phyloP scores from a whole-genome alignment of 1,140 invertebrate genomes.

The Drosophila arizonae region DNA sequence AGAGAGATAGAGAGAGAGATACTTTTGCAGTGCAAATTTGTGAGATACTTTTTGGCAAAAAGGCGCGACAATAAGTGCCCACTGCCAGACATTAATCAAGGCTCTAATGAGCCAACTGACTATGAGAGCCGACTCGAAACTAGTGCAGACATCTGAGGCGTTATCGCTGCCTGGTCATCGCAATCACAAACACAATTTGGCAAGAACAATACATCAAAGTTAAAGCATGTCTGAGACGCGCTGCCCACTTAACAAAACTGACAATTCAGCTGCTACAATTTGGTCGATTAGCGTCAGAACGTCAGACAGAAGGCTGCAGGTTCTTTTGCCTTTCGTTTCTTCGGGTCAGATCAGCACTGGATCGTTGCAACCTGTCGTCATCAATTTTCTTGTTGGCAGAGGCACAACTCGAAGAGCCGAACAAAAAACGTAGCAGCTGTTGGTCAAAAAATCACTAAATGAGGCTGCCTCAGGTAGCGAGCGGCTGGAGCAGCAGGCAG shows the following conservation, averaged over 20 bases:
- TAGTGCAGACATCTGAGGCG: conserved; percentile 32
- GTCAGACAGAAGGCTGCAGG: conserved; percentile 32
- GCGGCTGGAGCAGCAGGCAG: conserved; percentile 22
- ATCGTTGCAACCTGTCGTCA: conserved; percentile 77
- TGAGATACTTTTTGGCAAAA: conserved; percentile 41
- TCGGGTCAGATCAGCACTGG: conserved; percentile 40
- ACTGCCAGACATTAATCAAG: conserved; percentile 65
- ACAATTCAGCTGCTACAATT: conserved; percentile 81
- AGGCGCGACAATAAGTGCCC: conserved; percentile 45
- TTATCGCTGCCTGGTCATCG: conserved; percentile 48
- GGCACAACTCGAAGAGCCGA: neutral
- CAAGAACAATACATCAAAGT: conserved; percentile 60
- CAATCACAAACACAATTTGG: conserved; percentile 38
- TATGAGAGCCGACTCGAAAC: conserved; percentile 20
- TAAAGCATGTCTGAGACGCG: conserved; percentile 37
- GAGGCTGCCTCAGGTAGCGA: conserved; percentile 60
- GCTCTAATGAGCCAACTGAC: conserved; percentile 49
- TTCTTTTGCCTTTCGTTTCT: conserved; percentile 7
- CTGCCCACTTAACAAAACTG: conserved; percentile 75
- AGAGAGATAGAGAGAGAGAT: neutral
- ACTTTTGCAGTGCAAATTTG: conserved; percentile 12
- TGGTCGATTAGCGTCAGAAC: conserved; percentile 78
- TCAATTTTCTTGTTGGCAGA: conserved; percentile 62
- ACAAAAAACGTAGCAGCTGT: conserved; percentile 58
- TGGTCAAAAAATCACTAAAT: conserved; percentile 68